Conservation (phyloP, 2,113 vertebrate species). For the Platichthys flesus region DNA sequence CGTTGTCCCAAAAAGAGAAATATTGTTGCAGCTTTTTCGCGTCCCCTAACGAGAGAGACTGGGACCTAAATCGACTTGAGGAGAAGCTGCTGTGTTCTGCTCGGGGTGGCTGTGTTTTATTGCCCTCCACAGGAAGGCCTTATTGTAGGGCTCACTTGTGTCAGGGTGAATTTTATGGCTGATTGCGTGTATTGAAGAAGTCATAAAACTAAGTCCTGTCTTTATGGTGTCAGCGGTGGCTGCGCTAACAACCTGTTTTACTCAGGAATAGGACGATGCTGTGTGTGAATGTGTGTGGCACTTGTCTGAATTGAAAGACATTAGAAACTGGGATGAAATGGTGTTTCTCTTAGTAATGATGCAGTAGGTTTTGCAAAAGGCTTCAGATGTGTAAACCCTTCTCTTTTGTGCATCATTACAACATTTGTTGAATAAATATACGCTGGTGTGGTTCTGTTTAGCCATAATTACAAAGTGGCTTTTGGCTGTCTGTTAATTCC, state of each 20-base stretch:
- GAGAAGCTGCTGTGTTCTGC: constrained; percentile 50
- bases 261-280: constrained; percentile 15
- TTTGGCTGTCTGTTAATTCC: constrained; percentile 1
- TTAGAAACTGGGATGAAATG: neutral
- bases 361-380: neutral
- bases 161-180: constrained; percentile 63
- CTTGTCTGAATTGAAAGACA: too few species aligned
- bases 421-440: constrained; percentile 21
- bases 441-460: neutral
- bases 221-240: constrained; percentile 52
- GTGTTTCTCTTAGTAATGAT: too few species aligned
- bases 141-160: constrained; percentile 59
- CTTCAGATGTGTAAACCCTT: neutral
- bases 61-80: constrained; percentile 49
- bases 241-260: constrained; percentile 11
- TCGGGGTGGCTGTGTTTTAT: constrained; percentile 56
- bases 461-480: constrained; percentile 6
- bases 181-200: constrained; percentile 55
- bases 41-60: constrained; percentile 5
- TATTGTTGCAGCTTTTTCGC: neutral
- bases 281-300: neutral
- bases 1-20: constrained; percentile 23
- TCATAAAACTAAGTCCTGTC: constrained; percentile 63
- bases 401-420: constrained; percentile 1
- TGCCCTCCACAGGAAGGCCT: constrained; percentile 48